A percentile compares a stretch with the other conserved stretches of the same genome.
Conservation (phyloP, 2,797 vertebrate species). For the Spinibarbus caldwelli region DNA sequence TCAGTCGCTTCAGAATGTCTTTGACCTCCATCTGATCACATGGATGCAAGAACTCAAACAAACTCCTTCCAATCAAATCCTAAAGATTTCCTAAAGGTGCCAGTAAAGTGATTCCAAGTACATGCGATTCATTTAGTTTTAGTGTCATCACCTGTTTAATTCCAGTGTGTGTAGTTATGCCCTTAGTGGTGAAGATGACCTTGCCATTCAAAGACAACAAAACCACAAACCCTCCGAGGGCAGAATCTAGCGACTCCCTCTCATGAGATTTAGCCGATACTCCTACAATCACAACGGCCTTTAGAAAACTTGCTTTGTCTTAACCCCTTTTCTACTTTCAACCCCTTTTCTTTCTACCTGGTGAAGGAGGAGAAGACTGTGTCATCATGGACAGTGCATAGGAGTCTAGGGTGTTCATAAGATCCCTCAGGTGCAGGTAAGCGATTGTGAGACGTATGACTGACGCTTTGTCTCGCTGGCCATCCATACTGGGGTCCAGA, state of each 20-base stretch:
- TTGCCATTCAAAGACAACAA: constrained; percentile 62
- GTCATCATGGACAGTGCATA: not conserved
- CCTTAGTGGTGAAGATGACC: constrained; percentile 63
- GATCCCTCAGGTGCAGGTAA: constrained; percentile 59
- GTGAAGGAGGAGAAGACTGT: constrained; percentile 12
- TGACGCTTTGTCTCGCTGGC: constrained; percentile 65
- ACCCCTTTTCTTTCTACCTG: constrained; percentile 30
- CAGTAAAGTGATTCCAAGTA: not conserved
- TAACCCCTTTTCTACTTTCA: not conserved
- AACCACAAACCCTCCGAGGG: constrained; percentile 63
- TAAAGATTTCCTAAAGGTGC: not conserved
- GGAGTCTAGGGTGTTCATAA: constrained; percentile 40
- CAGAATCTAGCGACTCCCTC: constrained; percentile 52
- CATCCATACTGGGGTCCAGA: constrained; percentile 21
- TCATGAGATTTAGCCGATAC: constrained; percentile 11
- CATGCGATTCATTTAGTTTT: not conserved
- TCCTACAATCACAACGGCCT: constrained; percentile 42
- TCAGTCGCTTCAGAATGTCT: constrained; percentile 58
- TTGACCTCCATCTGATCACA: constrained; percentile 65
- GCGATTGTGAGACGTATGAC: constrained; percentile 62
- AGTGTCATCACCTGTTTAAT: constrained; percentile 63
- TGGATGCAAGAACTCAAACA: constrained; percentile 68
- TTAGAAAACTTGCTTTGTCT: not conserved
- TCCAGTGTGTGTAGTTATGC: constrained; percentile 58
- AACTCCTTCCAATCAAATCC: constrained; percentile 66